Evolutionary conservation across 1,140 invertebrate species (phyloP).

Genomic region (Octopus bimaculoides): DNA sequence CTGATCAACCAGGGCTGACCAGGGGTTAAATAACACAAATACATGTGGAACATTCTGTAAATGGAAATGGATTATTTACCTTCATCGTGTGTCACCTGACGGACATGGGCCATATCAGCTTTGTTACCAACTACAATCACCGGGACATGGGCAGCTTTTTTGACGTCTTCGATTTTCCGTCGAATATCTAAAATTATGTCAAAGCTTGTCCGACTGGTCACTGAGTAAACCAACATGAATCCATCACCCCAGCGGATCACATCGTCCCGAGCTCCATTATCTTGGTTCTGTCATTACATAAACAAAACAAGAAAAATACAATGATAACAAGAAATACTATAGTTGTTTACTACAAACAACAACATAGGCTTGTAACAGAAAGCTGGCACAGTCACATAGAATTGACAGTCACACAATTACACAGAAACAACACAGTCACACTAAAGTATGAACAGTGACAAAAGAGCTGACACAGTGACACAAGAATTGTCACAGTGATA

Average conservation of each 20-base stretch:
- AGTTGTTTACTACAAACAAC: no score
- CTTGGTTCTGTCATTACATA: constrained; percentile 30
- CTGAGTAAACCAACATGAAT: constrained; percentile 87
- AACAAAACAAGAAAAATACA: not conserved
- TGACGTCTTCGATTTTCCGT: constrained; percentile 40
- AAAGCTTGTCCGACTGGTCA: constrained; percentile 82
- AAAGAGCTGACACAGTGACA: no score
- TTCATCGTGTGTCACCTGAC: constrained; percentile 42
- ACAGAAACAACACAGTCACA: no score
- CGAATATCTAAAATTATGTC: constrained; percentile 51
- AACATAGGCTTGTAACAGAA: no score
- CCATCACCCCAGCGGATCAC: constrained; percentile 86
- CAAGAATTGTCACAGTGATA: no score
- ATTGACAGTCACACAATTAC: no score
- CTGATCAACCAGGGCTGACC: no score
- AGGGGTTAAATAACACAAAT: no score
- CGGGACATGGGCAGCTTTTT: constrained; percentile 37
- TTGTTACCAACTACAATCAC: constrained; percentile 46
- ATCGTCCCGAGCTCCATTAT: constrained; percentile 63
- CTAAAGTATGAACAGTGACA: no score
- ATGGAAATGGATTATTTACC: constrained; percentile 23
- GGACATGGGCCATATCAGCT: constrained; percentile 42
- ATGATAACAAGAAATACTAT: no score
- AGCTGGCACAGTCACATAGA: no score
- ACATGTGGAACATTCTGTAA: no score